phyloP scores from a whole-genome alignment of 2,797 vertebrate species.

The Carcharodon carcharias region DNA sequence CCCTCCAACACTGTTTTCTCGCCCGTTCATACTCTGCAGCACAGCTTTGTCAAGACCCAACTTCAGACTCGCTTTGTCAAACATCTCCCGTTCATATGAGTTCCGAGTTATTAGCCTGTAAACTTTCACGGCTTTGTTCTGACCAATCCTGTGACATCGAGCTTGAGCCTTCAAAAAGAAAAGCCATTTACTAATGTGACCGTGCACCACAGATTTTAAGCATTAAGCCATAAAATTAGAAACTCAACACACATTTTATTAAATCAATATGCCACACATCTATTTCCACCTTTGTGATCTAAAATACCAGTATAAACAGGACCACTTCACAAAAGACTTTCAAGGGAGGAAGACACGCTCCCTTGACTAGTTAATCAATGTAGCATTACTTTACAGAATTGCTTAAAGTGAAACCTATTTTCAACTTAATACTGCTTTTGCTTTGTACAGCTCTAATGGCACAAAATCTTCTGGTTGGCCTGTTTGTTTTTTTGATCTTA shows the following conservation, averaged over 20 bases:
- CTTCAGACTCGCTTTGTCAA: conserved; percentile 94
- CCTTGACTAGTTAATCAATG: background rate
- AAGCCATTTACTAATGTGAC: background rate
- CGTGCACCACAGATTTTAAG: background rate
- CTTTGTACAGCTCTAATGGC: background rate
- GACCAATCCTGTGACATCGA: conserved; percentile 93
- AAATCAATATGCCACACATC: background rate
- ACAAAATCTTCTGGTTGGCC: background rate
- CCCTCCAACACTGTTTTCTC: conserved; percentile 83
- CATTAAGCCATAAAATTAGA: background rate
- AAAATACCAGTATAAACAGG: background rate
- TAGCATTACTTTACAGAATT: background rate
- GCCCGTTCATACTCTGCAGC: conserved; percentile 95
- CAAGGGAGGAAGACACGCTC: background rate
- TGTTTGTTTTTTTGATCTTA: background rate
- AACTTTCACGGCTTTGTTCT: conserved; percentile 98
- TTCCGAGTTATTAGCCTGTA: conserved; percentile 95
- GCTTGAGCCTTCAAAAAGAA: conserved; percentile 78
- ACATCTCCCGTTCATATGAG: conserved; percentile 97
- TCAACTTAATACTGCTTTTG: background rate
- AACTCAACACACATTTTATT: background rate
- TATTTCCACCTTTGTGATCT: background rate
- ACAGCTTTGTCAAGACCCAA: conserved; percentile 95
- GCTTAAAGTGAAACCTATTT: background rate
- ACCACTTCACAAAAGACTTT: background rate